Conservation (phyloP, 2,888 invertebrate genomes). For the Glaucopsyche alexis region DNA sequence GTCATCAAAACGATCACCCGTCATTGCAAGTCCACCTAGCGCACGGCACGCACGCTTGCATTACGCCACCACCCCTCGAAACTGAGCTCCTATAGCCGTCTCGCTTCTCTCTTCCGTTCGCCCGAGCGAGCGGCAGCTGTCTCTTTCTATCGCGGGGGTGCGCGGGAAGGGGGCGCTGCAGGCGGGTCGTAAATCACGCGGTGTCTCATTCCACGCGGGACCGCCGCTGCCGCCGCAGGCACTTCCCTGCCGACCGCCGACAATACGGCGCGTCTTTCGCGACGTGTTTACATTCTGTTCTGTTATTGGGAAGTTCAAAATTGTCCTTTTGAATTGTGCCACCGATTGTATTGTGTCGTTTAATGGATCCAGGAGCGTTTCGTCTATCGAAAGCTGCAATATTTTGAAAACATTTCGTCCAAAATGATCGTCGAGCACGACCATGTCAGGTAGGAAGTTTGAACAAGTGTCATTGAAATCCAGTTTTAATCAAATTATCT, state of each 20-base stretch:
- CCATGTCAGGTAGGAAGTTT: conserved; percentile 75
- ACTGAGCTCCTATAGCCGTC: conserved; percentile 59
- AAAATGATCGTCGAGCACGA: conserved; percentile 79
- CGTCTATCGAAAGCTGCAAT: conserved; percentile 56
- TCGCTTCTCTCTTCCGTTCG: conserved; percentile 50
- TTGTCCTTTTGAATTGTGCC: conserved; percentile 59
- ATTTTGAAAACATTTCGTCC: conserved; percentile 70
- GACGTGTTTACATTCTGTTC: conserved; percentile 72
- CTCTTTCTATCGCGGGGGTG: conserved; percentile 64
- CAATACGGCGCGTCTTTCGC: conserved; percentile 75
- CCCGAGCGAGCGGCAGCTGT: conserved; percentile 46
- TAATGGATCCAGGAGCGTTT: conserved; percentile 67
- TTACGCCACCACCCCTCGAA: conserved; percentile 77
- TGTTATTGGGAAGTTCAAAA: conserved; percentile 62
- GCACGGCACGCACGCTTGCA: conserved; percentile 80
- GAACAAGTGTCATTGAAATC: conserved; percentile 53
- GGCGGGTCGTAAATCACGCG: conserved; percentile 80
- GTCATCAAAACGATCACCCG: conserved; percentile 76
- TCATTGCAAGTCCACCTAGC: conserved; percentile 78
- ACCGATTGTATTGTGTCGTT: conserved; percentile 60
- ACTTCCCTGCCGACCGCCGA: conserved; percentile 74
- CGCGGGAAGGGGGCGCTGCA: conserved; percentile 76
- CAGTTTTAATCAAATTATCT: conserved; percentile 9
- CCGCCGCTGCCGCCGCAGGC: conserved; percentile 77
- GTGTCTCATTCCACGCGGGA: conserved; percentile 80